These are phyloP conservation scores for Spermophilus dauricus DNA, from an alignment of 2,113 vertebrate genomes.

Conservation along the genomic window DNA sequence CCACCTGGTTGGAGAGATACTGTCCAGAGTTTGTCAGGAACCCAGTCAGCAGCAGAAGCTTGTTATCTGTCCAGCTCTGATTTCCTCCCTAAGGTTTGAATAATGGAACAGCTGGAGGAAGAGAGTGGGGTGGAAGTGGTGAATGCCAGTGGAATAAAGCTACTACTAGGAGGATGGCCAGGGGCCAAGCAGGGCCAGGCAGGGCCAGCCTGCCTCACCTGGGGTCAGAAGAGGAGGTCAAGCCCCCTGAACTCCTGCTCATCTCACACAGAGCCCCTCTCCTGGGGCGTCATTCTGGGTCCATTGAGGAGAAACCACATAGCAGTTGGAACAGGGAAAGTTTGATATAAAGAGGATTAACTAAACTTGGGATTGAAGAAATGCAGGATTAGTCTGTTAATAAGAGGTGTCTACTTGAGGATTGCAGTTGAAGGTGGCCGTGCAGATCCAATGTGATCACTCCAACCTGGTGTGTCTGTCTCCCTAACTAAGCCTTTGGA, in stretches of 20 bases:
- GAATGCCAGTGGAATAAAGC: neutral
- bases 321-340: neutral
- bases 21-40: neutral
- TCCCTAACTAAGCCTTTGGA: neutral
- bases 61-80: neutral
- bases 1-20: neutral
- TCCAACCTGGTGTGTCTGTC: no score
- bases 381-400: no score
- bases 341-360: neutral
- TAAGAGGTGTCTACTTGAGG: neutral
- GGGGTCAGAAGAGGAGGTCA: neutral
- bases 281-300: neutral
- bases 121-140: neutral
- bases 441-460: neutral
- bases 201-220: no score
- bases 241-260: neutral
- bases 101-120: constrained; percentile 54
- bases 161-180: neutral
- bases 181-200: neutral
- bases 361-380: rapidly evolving
- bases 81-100: constrained; percentile 12
- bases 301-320: neutral
- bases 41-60: neutral
- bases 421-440: no score
- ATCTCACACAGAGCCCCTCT: neutral